Percentiles rank a stretch among this genome's conserved stretches.
Evolutionary conservation across 2,888 invertebrate species (phyloP).

Genomic region (Liodrosophila aerea): DNA sequence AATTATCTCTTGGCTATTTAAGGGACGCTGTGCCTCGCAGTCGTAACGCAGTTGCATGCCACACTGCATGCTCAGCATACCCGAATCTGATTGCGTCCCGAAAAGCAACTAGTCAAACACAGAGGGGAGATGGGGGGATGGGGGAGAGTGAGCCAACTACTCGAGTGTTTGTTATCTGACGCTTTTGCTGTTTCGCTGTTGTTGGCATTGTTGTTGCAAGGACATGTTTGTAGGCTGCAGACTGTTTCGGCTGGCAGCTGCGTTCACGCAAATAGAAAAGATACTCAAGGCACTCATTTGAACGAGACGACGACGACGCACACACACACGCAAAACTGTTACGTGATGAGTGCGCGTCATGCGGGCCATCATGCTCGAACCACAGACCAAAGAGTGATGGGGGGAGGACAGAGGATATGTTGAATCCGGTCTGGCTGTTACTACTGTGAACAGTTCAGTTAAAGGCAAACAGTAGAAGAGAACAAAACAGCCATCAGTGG

Average conservation of each 20-base stretch:
- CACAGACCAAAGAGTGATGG: constrained; percentile 8
- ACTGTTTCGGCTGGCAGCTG: constrained; percentile 59
- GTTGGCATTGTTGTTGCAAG: constrained; percentile 37
- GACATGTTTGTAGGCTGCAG: constrained; percentile 53
- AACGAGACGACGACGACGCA: constrained; percentile 32
- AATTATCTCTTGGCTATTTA: too few species aligned
- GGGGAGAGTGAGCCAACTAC: constrained; percentile 16
- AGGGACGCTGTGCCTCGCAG: too few species aligned
- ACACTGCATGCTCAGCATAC: too few species aligned
- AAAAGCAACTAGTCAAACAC: too few species aligned
- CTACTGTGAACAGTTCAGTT: too few species aligned
- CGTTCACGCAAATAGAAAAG: constrained; percentile 74
- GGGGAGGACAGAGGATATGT: not conserved
- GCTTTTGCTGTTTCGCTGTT: constrained; percentile 31
- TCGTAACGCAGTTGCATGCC: too few species aligned
- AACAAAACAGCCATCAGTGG: constrained; percentile 69
- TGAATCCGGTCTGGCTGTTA: too few species aligned
- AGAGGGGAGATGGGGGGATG: not conserved
- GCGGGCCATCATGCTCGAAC: constrained; percentile 44
- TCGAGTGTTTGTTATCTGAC: constrained; percentile 56
- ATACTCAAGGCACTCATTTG: constrained; percentile 74
- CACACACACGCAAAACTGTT: constrained; percentile 46
- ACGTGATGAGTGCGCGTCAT: constrained; percentile 72
- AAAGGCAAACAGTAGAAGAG: constrained; percentile 1
- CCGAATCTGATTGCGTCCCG: too few species aligned